Evolutionary conservation across 2,797 vertebrate genomes (phyloP).

Genomic region (Sebastes minor): DNA sequence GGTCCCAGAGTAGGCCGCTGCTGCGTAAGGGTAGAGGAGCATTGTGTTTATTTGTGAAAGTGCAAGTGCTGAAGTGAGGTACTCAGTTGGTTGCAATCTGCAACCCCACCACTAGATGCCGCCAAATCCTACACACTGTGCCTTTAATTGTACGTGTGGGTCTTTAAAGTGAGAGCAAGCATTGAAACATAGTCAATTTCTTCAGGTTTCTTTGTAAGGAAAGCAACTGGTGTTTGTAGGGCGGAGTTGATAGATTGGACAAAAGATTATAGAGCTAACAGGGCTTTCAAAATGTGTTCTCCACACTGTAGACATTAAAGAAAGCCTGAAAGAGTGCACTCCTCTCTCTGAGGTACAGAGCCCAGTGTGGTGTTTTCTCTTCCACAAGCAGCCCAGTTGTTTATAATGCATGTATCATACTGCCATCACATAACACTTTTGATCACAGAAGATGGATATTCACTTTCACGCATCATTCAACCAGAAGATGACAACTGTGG

Average conservation of each 20-base stretch:
- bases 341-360: slow-evolving; percentile 6
- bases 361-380: slow-evolving; percentile 35
- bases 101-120: not conserved
- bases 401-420: slow-evolving; percentile 68
- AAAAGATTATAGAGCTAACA: slow-evolving; percentile 9
- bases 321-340: slow-evolving; percentile 2
- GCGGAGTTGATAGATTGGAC: slow-evolving; percentile 1
- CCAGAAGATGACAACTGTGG: slow-evolving; percentile 69
- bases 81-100: not conserved
- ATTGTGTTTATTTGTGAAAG: slow-evolving; percentile 70
- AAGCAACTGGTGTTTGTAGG: not conserved
- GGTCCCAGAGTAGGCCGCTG: slow-evolving; percentile 47
- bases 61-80: slow-evolving; percentile 47
- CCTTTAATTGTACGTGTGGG: not conserved
- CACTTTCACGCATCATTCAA: slow-evolving; percentile 80
- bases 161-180: slow-evolving; percentile 17
- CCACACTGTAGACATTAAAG: not conserved
- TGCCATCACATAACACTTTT: slow-evolving; percentile 66
- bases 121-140: not conserved
- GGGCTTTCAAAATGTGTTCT: slow-evolving; percentile 8
- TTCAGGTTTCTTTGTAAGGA: not conserved
- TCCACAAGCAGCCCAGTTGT: slow-evolving; percentile 53
- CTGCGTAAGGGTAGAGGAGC: slow-evolving; percentile 38
- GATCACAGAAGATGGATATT: slow-evolving; percentile 80
- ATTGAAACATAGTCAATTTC: not conserved